These are phyloP conservation scores for Cinara cedri DNA, from an alignment of 2,888 invertebrate genomes.

Conservation along the genomic window DNA sequence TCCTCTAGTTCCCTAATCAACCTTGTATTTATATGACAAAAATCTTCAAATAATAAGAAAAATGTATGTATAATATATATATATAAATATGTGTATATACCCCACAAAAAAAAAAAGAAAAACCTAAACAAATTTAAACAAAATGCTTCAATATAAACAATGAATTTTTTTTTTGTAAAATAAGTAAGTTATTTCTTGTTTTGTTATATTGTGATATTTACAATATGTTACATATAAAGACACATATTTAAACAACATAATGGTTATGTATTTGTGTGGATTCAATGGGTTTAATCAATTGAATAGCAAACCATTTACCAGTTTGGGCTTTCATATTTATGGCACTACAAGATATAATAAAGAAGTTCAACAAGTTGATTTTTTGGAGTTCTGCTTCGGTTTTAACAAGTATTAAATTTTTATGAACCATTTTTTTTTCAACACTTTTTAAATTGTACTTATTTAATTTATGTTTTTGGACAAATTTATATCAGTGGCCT, in stretches of 20 bases:
- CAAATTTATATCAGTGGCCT: constrained; percentile 34
- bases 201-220: constrained; percentile 43
- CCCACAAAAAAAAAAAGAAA: not conserved
- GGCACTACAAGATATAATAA: not conserved
- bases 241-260: constrained; percentile 53
- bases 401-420: constrained; percentile 52
- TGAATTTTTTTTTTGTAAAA: constrained; percentile 50
- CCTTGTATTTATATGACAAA: constrained; percentile 10
- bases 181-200: constrained; percentile 37
- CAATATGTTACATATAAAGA: constrained; percentile 40
- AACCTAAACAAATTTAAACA: constrained; percentile 28
- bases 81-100: constrained; percentile 1
- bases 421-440: not conserved
- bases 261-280: constrained; percentile 55
- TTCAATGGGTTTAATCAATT: constrained; percentile 58
- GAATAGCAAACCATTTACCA: constrained; percentile 8
- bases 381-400: constrained; percentile 57
- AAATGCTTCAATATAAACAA: constrained; percentile 33
- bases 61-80: constrained; percentile 16
- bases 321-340: constrained; percentile 32
- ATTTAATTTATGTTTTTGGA: constrained; percentile 20
- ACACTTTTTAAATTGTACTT: not conserved
- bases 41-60: constrained; percentile 22
- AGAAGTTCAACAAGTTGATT: constrained; percentile 47
- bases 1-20: constrained; percentile 47